Conservation (phyloP, 2,888 invertebrate genomes). For the Rhamnusium bicolor region DNA sequence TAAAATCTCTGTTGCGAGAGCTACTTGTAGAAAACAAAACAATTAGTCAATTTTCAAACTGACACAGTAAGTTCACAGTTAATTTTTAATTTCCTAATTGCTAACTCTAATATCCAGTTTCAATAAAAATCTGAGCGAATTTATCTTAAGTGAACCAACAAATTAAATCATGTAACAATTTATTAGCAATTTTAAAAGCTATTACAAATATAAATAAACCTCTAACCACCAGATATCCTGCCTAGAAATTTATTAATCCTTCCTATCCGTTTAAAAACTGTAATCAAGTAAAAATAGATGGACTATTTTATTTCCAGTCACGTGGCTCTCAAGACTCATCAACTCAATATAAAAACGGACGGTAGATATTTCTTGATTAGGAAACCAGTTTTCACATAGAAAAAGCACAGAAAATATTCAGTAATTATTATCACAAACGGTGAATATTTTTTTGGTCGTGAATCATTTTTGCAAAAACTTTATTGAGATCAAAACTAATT, state of each 20-base stretch:
- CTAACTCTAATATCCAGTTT: background rate
- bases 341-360: background rate
- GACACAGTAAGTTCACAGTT: background rate
- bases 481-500: no score
- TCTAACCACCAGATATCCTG: background rate
- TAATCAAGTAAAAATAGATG: background rate
- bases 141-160: background rate
- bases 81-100: background rate
- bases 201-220: background rate
- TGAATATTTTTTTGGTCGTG: no score
- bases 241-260: background rate
- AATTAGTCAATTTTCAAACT: background rate
- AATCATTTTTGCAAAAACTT: no score
- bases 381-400: no score
- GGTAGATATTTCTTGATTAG: background rate
- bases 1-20: background rate
- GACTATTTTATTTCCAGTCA: background rate
- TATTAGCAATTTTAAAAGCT: background rate
- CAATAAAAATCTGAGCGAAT: background rate
- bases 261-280: background rate
- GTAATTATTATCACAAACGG: no score
- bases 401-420: no score
- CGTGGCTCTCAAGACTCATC: background rate
- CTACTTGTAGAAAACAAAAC: background rate
- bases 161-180: background rate